Base-by-base conservation (phyloP, 2,797 vertebrate genomes). In the Artibeus jamaicensis region DNA sequence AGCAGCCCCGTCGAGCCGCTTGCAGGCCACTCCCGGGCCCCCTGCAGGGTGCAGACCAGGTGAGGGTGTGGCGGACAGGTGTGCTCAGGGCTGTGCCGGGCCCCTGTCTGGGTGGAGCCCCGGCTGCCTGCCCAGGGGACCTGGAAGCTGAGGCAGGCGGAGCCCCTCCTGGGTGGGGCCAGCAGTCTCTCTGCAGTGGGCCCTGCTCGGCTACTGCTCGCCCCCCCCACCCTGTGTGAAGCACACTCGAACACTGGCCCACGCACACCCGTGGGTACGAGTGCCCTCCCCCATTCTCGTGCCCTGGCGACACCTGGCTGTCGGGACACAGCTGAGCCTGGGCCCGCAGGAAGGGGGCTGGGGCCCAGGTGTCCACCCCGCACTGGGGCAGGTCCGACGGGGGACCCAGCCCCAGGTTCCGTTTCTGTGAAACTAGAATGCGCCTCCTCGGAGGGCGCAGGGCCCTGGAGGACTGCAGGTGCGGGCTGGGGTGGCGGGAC, bases 281-380 rank as follows among this genome's bases (percentile, higher is more conserved):
- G 0, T 37, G 2, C 0, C 3, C 32, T 18, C 55, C 11, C 4
- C 21, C 4, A 2, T 1, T 0, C 34, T 3, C 11, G 0, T 0
- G 53, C 32, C 22, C 8, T 11, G 0, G 16, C 0, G 32, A 42
- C 34, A 39, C 39, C 0, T 11, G 3, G 32, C 78, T 0, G 4
- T 8, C 32, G 6, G 79, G 46, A 21, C 5, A 0, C 1, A 2
- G 81, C 0, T 1, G 29, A 29, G 22, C 53, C 74, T 0, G 26
- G 55, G 76, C 5, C 9, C 18, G n/a, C 4, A 0, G 78, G 24
- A 55, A 50, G 22, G 62, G 16, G 3, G 67, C 4, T 6, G 0
- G 12, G 21, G 26, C 6, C 65, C 65, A 0, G 6, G 10, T 21
- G 26, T 15, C 19, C 19, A 0, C 34, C 44, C 26, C 29, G 18